Evolutionary conservation across 2,888 invertebrate genomes (phyloP).

Genomic region (Stictocephala bisonia): DNA sequence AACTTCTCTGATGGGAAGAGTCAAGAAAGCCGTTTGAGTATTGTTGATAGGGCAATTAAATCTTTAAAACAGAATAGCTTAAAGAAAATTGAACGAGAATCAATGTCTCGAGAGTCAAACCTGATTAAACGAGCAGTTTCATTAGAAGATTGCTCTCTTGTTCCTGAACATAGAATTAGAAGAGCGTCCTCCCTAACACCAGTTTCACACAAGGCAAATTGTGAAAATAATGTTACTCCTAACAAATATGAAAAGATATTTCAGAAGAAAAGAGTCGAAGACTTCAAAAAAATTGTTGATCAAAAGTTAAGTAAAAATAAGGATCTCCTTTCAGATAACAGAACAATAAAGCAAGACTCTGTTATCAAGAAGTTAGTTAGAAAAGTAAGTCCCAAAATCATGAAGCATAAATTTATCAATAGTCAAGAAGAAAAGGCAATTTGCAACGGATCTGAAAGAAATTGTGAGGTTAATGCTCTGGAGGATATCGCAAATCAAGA

Average conservation of each 20-base stretch:
- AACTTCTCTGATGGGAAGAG: constrained; percentile 64
- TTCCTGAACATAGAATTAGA: constrained; percentile 29
- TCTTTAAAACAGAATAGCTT: constrained; percentile 61
- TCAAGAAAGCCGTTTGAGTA: constrained; percentile 75
- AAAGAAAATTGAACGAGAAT: constrained; percentile 62
- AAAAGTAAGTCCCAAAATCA: constrained; percentile 30
- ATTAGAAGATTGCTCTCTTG: constrained; percentile 62
- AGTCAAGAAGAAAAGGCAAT: neutral
- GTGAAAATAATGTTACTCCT: constrained; percentile 9
- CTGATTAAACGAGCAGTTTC: constrained; percentile 79
- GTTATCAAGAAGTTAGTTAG: constrained; percentile 15
- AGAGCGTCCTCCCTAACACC: constrained; percentile 43
- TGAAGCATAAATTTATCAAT: neutral
- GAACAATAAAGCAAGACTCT: constrained; percentile 16
- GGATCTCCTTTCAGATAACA: neutral
- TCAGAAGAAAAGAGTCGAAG: constrained; percentile 19
- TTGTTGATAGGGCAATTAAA: constrained; percentile 59
- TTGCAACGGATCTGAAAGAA: constrained; percentile 1
- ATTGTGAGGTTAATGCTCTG: neutral
- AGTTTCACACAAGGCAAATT: constrained; percentile 22
- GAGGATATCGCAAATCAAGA: neutral
- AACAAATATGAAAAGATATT: constrained; percentile 28
- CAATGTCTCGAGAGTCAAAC: constrained; percentile 70
- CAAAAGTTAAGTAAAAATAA: constrained; percentile 21
- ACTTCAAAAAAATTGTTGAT: constrained; percentile 41